Conservation (phyloP, 2,888 invertebrate genomes). For the Clitarchus hookeri region DNA sequence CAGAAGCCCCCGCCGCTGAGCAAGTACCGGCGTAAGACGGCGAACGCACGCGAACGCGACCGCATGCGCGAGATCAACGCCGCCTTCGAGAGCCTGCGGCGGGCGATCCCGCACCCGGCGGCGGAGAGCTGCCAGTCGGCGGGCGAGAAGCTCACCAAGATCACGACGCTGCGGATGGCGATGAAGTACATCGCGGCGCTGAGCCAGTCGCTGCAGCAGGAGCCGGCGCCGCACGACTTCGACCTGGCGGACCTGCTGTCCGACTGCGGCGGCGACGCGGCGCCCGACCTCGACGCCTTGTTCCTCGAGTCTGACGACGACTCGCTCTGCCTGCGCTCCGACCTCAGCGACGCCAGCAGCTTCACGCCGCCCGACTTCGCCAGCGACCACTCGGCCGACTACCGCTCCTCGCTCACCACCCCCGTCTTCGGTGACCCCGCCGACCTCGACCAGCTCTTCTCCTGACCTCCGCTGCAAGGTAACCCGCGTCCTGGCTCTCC, state of each 20-base stretch:
- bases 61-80: constrained; percentile 90
- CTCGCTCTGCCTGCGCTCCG: constrained; percentile 52
- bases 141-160: constrained; percentile 83
- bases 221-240: constrained; percentile 40
- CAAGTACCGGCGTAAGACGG: constrained; percentile 88
- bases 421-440: constrained; percentile 51
- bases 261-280: constrained; percentile 32
- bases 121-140: background rate
- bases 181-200: constrained; percentile 87
- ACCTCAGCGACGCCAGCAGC: constrained; percentile 36
- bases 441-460: background rate
- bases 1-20: constrained; percentile 70
- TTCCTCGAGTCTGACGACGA: constrained; percentile 65
- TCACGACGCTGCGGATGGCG: constrained; percentile 82
- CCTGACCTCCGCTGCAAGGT: background rate
- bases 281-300: constrained; percentile 48
- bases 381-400: constrained; percentile 42
- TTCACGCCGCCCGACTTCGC: constrained; percentile 52
- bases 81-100: constrained; percentile 81
- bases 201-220: constrained; percentile 62
- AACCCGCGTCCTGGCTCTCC: background rate
- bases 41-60: constrained; percentile 84
- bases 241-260: constrained; percentile 51
- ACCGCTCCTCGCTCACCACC: constrained; percentile 53
- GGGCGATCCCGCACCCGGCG: constrained; percentile 67